Percentiles rank a stretch among this genome's conserved stretches.
Evolutionary conservation across 2,797 vertebrate species (phyloP).

Genomic region (Hozukius guyotensis): DNA sequence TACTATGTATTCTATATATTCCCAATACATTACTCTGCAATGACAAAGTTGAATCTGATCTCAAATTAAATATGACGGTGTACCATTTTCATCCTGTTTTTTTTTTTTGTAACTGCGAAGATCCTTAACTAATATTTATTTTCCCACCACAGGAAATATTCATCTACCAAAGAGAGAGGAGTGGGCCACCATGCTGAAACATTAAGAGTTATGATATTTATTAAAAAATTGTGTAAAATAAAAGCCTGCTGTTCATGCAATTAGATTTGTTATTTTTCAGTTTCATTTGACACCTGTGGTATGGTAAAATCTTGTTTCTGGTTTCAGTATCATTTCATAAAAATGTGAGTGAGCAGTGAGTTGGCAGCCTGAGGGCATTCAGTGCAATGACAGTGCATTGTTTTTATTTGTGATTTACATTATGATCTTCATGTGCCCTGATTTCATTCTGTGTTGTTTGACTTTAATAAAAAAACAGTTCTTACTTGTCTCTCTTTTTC

Average conservation of each 20-base stretch:
- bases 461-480: neutral
- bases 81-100: neutral
- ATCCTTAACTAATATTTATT: neutral
- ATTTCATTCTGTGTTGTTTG: neutral
- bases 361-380: neutral
- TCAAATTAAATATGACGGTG: neutral
- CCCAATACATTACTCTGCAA: neutral
- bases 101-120: neutral
- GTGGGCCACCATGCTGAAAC: constrained; percentile 70
- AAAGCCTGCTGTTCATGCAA: neutral
- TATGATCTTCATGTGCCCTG: too few relatives aligned
- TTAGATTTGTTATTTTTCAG: neutral
- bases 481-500: neutral
- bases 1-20: neutral
- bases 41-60: neutral
- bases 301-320: neutral
- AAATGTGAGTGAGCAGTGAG: neutral
- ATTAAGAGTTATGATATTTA: constrained; percentile 68
- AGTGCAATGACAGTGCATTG: neutral
- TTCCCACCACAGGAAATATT: constrained; percentile 89
- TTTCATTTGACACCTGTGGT: neutral
- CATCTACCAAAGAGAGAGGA: constrained; percentile 86
- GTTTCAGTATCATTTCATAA: constrained; percentile 35
- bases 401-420: neutral
- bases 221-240: neutral